A percentile compares a stretch with the other conserved stretches of the same genome.
Evolutionary conservation across 35 echinoderm and acorn worm genomes (phyloP).

Genomic region (Anneissia japonica): DNA sequence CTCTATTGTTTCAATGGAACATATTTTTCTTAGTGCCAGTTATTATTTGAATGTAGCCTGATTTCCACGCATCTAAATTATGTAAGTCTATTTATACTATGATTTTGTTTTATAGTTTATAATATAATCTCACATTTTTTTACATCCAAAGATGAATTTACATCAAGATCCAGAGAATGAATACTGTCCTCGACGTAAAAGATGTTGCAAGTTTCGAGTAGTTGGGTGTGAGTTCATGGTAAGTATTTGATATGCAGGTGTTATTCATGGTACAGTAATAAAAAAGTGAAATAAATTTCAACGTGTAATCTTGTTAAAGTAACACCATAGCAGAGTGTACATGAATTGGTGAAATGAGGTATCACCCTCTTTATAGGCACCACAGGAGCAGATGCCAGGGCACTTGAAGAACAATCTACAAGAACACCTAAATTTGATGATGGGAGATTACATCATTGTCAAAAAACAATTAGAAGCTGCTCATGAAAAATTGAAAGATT

Average conservation of each 20-base stretch:
- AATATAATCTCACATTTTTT: background rate
- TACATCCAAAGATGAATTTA: background rate
- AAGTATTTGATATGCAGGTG: no score
- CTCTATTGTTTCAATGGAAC: no score
- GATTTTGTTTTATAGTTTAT: no score
- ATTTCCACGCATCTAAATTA: no score
- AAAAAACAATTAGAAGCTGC: background rate
- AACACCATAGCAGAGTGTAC: no score
- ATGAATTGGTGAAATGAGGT: no score
- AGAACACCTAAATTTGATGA: background rate
- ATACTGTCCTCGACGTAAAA: background rate
- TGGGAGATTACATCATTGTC: background rate
- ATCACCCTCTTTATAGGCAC: background rate
- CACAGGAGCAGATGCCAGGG: background rate
- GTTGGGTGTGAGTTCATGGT: background rate
- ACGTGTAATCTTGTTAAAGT: no score
- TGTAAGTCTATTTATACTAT: no score
- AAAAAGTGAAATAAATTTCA: no score
- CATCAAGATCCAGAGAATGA: background rate
- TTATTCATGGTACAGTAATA: no score
- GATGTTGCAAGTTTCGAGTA: background rate
- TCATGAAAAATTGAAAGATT: background rate
- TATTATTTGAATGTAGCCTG: no score
- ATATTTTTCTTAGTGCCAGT: no score
- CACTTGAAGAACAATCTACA: background rate